phyloP scores from a whole-genome alignment of 1,140 invertebrate species.

The Steinernema khuongi region DNA sequence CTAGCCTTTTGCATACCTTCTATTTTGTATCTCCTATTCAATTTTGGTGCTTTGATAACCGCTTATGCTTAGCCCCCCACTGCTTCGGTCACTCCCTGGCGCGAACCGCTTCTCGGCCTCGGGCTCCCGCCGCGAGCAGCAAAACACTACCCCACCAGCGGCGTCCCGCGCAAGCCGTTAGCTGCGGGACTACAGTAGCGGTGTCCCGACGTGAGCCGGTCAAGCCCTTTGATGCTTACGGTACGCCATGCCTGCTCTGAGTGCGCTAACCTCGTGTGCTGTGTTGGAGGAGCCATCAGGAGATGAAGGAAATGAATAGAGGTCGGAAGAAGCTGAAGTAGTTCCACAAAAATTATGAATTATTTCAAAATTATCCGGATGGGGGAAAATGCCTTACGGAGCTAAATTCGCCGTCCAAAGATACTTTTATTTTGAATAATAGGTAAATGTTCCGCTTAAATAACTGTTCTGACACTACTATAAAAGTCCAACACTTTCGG shows the following conservation, averaged over 20 bases:
- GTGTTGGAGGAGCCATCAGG: too few species aligned
- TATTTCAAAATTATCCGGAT: too few species aligned
- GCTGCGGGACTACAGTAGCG: not conserved
- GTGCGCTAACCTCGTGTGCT: conserved; percentile 4
- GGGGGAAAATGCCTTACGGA: not conserved
- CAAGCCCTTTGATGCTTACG: not conserved
- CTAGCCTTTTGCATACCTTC: too few species aligned
- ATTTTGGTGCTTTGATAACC: too few species aligned
- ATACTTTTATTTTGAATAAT: not conserved
- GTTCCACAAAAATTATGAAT: too few species aligned
- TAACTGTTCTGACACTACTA: too few species aligned
- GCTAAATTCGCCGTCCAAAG: not conserved
- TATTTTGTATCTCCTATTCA: too few species aligned
- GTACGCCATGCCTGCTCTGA: not conserved
- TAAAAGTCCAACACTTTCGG: too few species aligned
- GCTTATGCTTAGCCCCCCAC: not conserved
- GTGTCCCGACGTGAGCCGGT: not conserved
- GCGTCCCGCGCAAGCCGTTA: not conserved
- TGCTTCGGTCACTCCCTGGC: not conserved
- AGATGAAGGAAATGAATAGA: too few species aligned
- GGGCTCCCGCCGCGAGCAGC: not conserved
- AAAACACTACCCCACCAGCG: not conserved
- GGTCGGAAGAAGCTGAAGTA: too few species aligned
- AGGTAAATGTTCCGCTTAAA: too few species aligned
- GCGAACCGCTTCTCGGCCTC: not conserved